phyloP scores from a whole-genome alignment of 2,113 vertebrate genomes.

The Aplodontia rufa region DNA sequence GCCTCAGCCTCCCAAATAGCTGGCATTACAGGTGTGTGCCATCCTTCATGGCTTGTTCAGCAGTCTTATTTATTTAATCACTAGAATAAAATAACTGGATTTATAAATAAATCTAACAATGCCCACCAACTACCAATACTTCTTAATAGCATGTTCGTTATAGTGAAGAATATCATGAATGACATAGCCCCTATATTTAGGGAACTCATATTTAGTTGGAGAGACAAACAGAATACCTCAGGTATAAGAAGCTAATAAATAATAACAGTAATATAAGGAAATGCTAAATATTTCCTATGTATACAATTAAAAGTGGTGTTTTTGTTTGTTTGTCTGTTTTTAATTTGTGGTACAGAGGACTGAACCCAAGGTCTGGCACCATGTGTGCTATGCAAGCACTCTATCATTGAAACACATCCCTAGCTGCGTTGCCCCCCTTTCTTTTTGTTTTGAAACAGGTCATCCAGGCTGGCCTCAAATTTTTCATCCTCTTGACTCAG shows the following conservation, averaged over 20 bases:
- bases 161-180: neutral
- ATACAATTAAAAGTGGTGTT: neutral
- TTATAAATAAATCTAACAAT: slow-evolving; percentile 45
- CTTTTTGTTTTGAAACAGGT: neutral
- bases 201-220: neutral
- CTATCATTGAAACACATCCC: neutral
- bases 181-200: neutral
- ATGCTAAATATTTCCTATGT: neutral
- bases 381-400: neutral
- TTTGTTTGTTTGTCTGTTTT: neutral
- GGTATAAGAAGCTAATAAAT: neutral
- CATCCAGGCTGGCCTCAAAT: neutral
- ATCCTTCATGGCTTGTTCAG: too few species aligned
- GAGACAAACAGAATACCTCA: neutral
- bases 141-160: neutral
- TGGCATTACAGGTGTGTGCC: too few species aligned
- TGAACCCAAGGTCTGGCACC: too few species aligned
- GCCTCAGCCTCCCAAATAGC: too few species aligned
- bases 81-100: neutral
- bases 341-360: neutral
- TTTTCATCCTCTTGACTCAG: neutral
- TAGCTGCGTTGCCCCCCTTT: too few species aligned
- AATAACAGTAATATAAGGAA: slow-evolving; percentile 17
- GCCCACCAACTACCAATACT: neutral
- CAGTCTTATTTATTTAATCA: neutral